These are phyloP conservation scores for Tiliqua scincoides DNA, from an alignment of 2,113 vertebrate species.

Conservation along the genomic window DNA sequence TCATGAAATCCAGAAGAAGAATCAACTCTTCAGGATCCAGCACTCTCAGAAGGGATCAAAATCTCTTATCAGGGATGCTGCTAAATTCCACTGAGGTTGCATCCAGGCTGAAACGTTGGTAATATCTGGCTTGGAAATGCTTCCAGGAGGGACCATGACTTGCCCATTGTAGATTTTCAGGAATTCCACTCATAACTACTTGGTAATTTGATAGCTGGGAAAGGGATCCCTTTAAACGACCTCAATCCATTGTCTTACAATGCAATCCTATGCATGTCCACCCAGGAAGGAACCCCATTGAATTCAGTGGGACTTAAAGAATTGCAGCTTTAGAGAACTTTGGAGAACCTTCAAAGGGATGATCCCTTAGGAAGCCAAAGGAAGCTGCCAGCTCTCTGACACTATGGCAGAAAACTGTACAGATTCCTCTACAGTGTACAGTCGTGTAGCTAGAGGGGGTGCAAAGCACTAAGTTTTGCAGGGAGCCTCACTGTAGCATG, in stretches of 20 bases:
- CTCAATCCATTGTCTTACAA: neutral
- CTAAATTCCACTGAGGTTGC: neutral
- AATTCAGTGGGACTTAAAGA: no score
- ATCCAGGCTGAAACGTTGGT: neutral
- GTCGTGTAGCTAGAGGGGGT: no score
- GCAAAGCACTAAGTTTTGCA: no score
- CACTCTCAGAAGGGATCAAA: neutral
- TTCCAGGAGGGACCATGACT: neutral
- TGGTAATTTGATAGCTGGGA: neutral
- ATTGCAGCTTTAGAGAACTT: neutral
- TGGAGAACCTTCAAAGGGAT: neutral
- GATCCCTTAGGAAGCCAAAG: neutral
- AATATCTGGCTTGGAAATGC: neutral
- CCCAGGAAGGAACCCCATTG: no score
- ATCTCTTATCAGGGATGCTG: neutral
- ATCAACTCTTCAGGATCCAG: neutral
- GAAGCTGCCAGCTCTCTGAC: neutral
- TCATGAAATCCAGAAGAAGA: neutral
- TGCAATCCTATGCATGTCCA: no score
- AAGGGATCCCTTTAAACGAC: neutral
- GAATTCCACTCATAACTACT: neutral
- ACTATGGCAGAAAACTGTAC: neutral
- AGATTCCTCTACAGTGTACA: neutral
- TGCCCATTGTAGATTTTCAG: neutral
- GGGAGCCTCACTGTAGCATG: no score